phyloP scores from a whole-genome alignment of 1,140 invertebrate genomes.

The Caenorhabditis brenneri region DNA sequence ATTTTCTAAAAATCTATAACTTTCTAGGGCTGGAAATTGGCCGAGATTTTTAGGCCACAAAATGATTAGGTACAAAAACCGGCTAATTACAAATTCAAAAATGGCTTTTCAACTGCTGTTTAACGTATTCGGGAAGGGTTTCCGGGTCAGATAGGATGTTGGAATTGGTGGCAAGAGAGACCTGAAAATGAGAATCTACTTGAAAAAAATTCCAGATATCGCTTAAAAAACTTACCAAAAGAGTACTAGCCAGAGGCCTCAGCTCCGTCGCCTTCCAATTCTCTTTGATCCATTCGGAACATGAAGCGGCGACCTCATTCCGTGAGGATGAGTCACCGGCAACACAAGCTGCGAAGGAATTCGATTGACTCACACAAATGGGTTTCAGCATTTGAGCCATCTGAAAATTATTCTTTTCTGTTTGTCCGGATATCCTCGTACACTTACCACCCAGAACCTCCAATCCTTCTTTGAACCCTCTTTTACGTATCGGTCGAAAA shows the following conservation, averaged over 20 bases:
- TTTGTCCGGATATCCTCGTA: not conserved
- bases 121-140: slow-evolving; percentile 26
- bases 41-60: too few relatives aligned
- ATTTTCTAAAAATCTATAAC: too few relatives aligned
- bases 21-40: too few relatives aligned
- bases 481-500: slow-evolving; percentile 56
- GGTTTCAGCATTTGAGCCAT: slow-evolving; percentile 46
- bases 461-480: slow-evolving; percentile 52
- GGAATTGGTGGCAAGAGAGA: slow-evolving; percentile 52
- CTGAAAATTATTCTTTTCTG: not conserved
- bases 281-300: slow-evolving; percentile 43
- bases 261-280: slow-evolving; percentile 42
- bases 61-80: not conserved
- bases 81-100: not conserved
- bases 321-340: slow-evolving; percentile 11
- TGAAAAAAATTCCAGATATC: too few relatives aligned
- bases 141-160: slow-evolving; percentile 41
- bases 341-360: slow-evolving; percentile 21
- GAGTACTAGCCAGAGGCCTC: slow-evolving; percentile 39
- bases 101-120: slow-evolving; percentile 44
- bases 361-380: not conserved
- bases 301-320: slow-evolving; percentile 40
- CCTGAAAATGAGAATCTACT: slow-evolving; percentile 1
- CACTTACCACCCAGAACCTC: slow-evolving; percentile 58
- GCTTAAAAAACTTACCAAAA: slow-evolving; percentile 30